Conservation (phyloP, 2,113 vertebrate species). For the Gallinago paraguaiae region DNA sequence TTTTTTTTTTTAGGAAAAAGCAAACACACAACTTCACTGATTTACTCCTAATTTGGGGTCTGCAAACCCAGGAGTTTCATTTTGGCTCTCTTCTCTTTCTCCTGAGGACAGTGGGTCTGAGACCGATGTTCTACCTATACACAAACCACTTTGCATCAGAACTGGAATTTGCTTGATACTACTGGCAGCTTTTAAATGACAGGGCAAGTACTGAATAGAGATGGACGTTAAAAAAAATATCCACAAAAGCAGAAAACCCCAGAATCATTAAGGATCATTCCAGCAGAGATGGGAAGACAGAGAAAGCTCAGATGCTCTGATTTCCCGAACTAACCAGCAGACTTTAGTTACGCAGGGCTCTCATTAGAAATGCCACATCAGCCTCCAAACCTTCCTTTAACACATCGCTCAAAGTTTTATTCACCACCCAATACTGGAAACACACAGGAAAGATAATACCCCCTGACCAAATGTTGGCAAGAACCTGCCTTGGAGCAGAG, state of each 20-base stretch:
- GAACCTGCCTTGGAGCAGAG: neutral
- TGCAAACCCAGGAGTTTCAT: neutral
- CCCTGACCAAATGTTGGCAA: accelerated
- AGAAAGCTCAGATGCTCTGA: neutral
- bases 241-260: neutral
- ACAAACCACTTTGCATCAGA: neutral
- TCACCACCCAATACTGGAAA: neutral
- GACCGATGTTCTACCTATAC: neutral
- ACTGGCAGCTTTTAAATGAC: neutral
- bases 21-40: neutral
- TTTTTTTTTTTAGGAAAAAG: neutral
- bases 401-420: neutral
- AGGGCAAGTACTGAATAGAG: neutral
- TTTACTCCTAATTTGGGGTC: neutral
- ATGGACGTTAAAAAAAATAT: neutral
- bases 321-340: neutral
- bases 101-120: neutral
- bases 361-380: accelerated
- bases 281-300: neutral
- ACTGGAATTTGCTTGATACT: neutral
- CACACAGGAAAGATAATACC: neutral
- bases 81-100: neutral
- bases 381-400: neutral
- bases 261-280: neutral
- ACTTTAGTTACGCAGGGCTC: neutral